Evolutionary conservation across 2,888 invertebrate species (phyloP), one percentile per base, ranked within the genome.

Genomic region (Torymus aiolomorphi): DNA sequence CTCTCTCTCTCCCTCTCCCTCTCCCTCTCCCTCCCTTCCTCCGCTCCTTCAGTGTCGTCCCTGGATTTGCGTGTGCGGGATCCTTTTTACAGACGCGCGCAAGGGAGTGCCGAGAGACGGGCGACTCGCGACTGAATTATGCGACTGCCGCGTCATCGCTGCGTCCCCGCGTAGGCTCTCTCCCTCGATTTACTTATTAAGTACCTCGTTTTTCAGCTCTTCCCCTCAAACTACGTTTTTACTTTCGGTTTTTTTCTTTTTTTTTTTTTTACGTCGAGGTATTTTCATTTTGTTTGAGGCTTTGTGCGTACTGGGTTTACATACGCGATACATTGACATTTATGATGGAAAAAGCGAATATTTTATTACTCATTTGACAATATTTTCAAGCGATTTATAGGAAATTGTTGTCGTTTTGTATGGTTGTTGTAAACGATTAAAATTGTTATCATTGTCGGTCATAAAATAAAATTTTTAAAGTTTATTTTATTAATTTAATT

Each of bases 71-170:
- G 72, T 54, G 65, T 31, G 70, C 63, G 18, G 51, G 70, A n/a
- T 66, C 56, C 51, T 72, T 76, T 66, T 76, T 63, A 42, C 69
- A 42, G 18, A 42, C 49, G 12, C 63, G 31, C 49, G 51, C 2
- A 70, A 71, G 65, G 71, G 71, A 71, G 71, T 71, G 76, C 63
- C 76, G 51, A 31, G 31, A 31, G 31, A 3, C 31, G 31, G 75
- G 0, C 18, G 18, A 52, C 31, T 49, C 59, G 57, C 20, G 31
- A n/a, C 77, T 78, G 73, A 78, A 78, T 78, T 67, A 73, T 73
- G 67, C 67, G 67, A 69, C 54, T 42, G 61, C 18, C 79, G 70
- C 74, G 78, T 73, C 65, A 75, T 78, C 67, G 70, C 69, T 56
- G 13, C 54, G 16, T 69, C 56, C 76, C 52, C 52, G 65, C 57